These are phyloP conservation scores for Cetoscarus ocellatus DNA, from an alignment of 2,797 vertebrate genomes.

Conservation along the genomic window DNA sequence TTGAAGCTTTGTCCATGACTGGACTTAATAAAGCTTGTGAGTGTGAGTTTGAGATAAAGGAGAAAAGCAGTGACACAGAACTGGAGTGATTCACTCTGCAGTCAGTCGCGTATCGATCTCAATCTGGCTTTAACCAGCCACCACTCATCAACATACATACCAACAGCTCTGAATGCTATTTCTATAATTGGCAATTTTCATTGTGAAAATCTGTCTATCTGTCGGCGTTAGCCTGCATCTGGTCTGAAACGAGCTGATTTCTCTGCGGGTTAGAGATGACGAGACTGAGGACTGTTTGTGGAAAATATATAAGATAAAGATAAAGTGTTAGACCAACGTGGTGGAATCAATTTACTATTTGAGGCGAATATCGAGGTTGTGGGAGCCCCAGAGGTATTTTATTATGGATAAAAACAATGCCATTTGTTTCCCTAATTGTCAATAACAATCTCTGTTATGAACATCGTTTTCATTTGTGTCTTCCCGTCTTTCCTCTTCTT, in stretches of 20 bases:
- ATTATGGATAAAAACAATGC: constrained; percentile 58
- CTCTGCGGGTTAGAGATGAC: constrained; percentile 57
- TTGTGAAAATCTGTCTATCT: constrained; percentile 72
- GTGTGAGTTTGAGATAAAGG: constrained; percentile 25
- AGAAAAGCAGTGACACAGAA: constrained; percentile 27
- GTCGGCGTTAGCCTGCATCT: constrained; percentile 55
- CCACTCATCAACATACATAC: constrained; percentile 80
- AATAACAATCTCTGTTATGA: constrained; percentile 53
- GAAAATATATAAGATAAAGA: constrained; percentile 47
- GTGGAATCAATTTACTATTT: constrained; percentile 45
- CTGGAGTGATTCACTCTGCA: constrained; percentile 55
- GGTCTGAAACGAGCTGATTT: constrained; percentile 59
- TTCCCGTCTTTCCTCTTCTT: constrained; percentile 5
- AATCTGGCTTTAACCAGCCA: constrained; percentile 63
- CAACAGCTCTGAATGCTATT: constrained; percentile 80
- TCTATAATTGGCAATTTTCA: constrained; percentile 84
- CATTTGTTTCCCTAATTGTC: constrained; percentile 62
- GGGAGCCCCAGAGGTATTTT: constrained; percentile 50
- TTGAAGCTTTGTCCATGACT: no score
- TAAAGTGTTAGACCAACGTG: constrained; percentile 36
- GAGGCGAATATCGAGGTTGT: constrained; percentile 38
- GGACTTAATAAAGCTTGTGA: no score
- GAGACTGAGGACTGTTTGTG: constrained; percentile 46
- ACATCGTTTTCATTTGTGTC: constrained; percentile 37
- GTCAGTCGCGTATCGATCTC: constrained; percentile 78